Evolutionary conservation across 2,888 invertebrate genomes (phyloP), one percentile per base, ranked within the genome.

Genomic region (Baronia brevicornis): DNA sequence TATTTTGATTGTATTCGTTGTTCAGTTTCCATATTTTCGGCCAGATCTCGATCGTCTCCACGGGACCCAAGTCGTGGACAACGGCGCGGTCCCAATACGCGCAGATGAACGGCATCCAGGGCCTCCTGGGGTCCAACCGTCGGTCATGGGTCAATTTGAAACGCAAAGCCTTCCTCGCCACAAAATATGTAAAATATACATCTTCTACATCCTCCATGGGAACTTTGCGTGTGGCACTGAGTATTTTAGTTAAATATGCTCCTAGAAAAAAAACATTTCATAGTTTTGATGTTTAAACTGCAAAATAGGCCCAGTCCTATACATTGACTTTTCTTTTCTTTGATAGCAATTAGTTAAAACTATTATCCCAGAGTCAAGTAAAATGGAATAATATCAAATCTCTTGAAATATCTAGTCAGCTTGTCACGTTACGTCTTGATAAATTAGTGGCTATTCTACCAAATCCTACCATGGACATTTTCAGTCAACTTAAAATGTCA

Each of bases 161-260:
- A 0, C 85, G 75, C 2, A 89, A 54, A 1, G 40, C 38, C 26
- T 77, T 73, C 39, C 86, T 80, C 0, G 90, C 89, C 1, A 91
- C 88, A 4, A 91, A 69, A 7, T 91, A 90, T 0, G 91, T 91
- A n/a, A 89, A 79, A 56, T 87, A 91, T 0, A 92, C 88, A 51
- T 93, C 92, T 63, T 93, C 92, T 29, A 91, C 63, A 38, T 90
- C 89, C 3, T 91, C 74, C 38, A 89, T 77, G 0, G 88, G 88
- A 13, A 86, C 84, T 14, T 74, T 60, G 31, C 86, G 63, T 0
- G 90, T 86, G 1, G 77, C 70, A n/a, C 73, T 55, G 27, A 87
- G 79, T 4, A 91, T 67, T n/a, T 71, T 39, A 1, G 38, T 30
- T 1, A 75, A 38, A 38, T 65, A 58, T 9, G 58, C 50, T 1